These are phyloP conservation scores for Acestrorhynchus altus DNA, from an alignment of 2,797 vertebrate genomes.

Conservation along the genomic window DNA sequence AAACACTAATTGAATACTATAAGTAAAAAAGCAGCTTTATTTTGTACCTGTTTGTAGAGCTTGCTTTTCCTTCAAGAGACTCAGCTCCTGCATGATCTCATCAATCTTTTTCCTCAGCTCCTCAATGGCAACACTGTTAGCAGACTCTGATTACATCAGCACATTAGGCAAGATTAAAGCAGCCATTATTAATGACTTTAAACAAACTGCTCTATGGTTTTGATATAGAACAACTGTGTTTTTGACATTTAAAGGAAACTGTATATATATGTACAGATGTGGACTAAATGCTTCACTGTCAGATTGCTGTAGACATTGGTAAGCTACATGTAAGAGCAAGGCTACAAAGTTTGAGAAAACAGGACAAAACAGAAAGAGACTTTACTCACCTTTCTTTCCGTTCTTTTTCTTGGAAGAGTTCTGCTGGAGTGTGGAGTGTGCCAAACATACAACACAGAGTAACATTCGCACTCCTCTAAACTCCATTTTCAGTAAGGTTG, in stretches of 20 bases:
- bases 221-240: too few relatives aligned
- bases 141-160: constrained; percentile 62
- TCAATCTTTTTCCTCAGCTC: constrained; percentile 87
- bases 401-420: constrained; percentile 66
- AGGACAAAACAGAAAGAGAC: background rate
- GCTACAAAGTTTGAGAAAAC: background rate
- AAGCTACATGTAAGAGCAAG: background rate
- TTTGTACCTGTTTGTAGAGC: constrained; percentile 89
- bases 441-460: constrained; percentile 79
- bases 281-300: background rate
- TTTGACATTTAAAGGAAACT: too few relatives aligned
- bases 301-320: background rate
- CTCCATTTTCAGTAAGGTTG: constrained; percentile 72
- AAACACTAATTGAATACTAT: too few relatives aligned
- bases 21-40: background rate
- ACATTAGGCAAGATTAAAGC: constrained; percentile 16
- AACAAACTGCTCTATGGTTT: background rate
- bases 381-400: constrained; percentile 85
- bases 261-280: background rate
- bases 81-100: constrained; percentile 85
- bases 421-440: constrained; percentile 71
- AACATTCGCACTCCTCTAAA: constrained; percentile 70
- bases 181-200: background rate
- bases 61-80: constrained; percentile 90
- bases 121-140: constrained; percentile 82